These are phyloP conservation scores for Hymenopus coronatus DNA, from an alignment of 2,888 invertebrate genomes.

Conservation along the genomic window DNA sequence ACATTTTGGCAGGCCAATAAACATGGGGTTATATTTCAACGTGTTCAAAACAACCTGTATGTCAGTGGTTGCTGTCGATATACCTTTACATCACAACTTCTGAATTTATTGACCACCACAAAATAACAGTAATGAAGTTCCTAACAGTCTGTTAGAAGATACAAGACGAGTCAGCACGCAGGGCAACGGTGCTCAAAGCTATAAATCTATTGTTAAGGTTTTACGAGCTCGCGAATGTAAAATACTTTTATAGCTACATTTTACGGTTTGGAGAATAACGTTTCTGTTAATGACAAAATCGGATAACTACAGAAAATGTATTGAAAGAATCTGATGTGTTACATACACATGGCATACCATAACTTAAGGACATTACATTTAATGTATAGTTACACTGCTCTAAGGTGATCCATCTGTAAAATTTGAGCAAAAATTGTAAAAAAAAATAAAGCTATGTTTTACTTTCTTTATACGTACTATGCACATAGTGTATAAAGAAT, in stretches of 20 bases:
- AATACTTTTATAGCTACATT: background rate
- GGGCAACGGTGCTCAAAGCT: background rate
- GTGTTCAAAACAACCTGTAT: background rate
- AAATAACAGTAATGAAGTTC: background rate
- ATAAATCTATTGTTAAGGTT: background rate
- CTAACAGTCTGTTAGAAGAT: background rate
- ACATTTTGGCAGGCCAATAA: too few relatives aligned
- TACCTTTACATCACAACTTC: background rate
- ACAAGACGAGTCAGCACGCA: background rate
- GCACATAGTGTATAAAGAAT: too few relatives aligned
- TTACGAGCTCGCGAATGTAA: background rate
- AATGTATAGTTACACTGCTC: too few relatives aligned
- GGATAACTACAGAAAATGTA: background rate
- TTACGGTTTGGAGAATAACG: background rate
- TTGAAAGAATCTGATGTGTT: too few relatives aligned
- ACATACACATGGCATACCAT: too few relatives aligned
- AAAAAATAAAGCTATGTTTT: too few relatives aligned
- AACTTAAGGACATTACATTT: too few relatives aligned
- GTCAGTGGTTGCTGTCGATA: background rate
- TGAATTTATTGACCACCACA: background rate
- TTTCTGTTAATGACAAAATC: background rate
- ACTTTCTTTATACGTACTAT: too few relatives aligned
- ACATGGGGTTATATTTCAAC: too few relatives aligned
- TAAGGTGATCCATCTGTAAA: too few relatives aligned
- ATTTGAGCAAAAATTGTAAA: too few relatives aligned